Evolutionary conservation across 2,888 invertebrate species (phyloP).

Genomic region (Oscheius sp.): DNA sequence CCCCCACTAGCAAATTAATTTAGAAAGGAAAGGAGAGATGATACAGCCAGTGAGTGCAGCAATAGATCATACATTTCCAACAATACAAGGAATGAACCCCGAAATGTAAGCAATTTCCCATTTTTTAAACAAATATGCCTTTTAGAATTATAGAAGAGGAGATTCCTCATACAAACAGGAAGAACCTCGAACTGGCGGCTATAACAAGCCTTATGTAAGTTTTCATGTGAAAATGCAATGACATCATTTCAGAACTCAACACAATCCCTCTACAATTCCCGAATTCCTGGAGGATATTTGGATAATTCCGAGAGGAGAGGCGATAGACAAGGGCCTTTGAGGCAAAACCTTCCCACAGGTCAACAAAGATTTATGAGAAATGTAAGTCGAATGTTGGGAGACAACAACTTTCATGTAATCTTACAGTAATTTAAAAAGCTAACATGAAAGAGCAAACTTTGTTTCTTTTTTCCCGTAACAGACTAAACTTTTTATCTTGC

Average conservation of each 20-base stretch:
- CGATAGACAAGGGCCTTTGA: not conserved
- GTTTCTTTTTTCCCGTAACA: not conserved
- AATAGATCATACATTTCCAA: not conserved
- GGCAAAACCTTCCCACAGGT: conserved; percentile 1
- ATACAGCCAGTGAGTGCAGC: not conserved
- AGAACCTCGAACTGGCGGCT: not conserved
- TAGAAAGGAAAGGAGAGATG: not conserved
- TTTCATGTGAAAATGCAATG: not conserved
- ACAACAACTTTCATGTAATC: not conserved
- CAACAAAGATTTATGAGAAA: conserved; percentile 17
- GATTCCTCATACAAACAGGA: not conserved
- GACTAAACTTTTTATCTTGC: not conserved
- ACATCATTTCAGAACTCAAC: conserved; percentile 44
- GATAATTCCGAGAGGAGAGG: conserved; percentile 25
- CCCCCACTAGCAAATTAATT: not conserved
- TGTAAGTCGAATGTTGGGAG: not conserved
- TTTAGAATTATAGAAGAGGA: not conserved
- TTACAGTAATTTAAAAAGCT: not conserved
- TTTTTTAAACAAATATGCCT: too few species aligned
- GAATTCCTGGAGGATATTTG: conserved; percentile 50
- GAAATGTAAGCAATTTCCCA: not conserved
- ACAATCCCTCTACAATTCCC: conserved; percentile 53
- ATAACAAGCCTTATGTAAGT: conserved; percentile 20
- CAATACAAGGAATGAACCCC: not conserved
- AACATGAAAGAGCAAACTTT: not conserved